Percentiles rank a stretch among this genome's conserved stretches.
phyloP scores from a whole-genome alignment of 1,140 invertebrate species.

The Drosophila kikkawai region DNA sequence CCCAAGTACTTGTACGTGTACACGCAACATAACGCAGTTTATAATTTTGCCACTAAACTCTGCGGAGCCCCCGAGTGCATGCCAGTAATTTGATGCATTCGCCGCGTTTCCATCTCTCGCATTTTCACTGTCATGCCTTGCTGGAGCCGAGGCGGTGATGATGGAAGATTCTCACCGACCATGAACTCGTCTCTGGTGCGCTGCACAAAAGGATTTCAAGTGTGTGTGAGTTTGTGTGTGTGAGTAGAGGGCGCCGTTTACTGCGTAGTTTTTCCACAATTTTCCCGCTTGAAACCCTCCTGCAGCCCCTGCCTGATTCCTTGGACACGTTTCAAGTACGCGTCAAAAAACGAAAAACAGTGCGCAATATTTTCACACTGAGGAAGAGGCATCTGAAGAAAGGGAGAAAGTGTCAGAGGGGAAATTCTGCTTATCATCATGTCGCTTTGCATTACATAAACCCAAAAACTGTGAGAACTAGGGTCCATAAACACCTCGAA shows the following conservation, averaged over 20 bases:
- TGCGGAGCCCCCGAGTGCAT: conserved; percentile 24
- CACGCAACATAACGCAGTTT: conserved; percentile 51
- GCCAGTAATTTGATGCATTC: conserved; percentile 37
- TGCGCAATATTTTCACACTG: conserved; percentile 63
- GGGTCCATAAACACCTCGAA: conserved; percentile 8
- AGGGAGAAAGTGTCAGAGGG: neutral
- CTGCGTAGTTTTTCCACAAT: conserved; percentile 74
- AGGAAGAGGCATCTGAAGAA: neutral
- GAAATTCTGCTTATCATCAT: conserved; percentile 41
- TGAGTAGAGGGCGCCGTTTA: conserved; percentile 39
- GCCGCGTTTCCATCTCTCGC: conserved; percentile 25
- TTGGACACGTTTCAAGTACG: conserved; percentile 73
- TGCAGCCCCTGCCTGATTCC: conserved; percentile 51
- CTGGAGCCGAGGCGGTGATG: conserved; percentile 24
- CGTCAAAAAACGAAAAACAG: conserved; percentile 61
- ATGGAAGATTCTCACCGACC: conserved; percentile 51
- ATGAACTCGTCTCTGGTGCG: conserved; percentile 61
- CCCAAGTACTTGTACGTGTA: conserved; percentile 4
- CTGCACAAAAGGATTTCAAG: conserved; percentile 55
- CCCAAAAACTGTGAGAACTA: conserved; percentile 7
- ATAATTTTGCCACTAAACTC: conserved; percentile 43
- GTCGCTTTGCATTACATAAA: conserved; percentile 41
- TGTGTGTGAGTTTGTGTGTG: conserved; percentile 11
- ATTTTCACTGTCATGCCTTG: conserved; percentile 57
- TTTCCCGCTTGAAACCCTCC: conserved; percentile 37